Percentiles rank a stretch among this genome's conserved stretches.
These are phyloP conservation scores for Antechinus stuartii DNA, from an alignment of 2,113 vertebrate genomes.

Conservation along the genomic window DNA sequence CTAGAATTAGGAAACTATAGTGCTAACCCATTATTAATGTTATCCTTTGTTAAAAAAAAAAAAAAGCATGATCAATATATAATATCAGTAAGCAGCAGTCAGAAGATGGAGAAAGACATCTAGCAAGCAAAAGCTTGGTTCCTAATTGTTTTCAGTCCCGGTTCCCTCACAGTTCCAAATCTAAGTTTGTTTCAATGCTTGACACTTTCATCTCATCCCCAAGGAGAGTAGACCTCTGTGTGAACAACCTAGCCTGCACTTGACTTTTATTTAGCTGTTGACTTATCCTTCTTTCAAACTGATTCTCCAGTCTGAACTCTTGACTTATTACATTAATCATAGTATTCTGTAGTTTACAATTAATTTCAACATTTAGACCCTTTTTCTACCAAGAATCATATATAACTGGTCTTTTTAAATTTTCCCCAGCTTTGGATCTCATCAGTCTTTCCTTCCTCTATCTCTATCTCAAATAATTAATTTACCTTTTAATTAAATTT, in stretches of 20 bases:
- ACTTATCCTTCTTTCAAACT: not conserved
- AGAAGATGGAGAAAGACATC: not conserved
- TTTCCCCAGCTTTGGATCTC: not conserved
- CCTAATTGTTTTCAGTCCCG: not conserved
- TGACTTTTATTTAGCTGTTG: not conserved
- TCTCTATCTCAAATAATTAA: not conserved
- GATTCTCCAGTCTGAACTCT: not conserved
- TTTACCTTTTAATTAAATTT: too few relatives aligned
- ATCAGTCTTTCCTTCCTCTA: not conserved
- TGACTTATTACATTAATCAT: not conserved
- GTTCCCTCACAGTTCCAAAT: not conserved
- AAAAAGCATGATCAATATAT: not conserved
- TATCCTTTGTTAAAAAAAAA: not conserved
- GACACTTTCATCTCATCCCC: not conserved
- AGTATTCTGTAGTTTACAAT: not conserved
- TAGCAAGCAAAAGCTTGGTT: not conserved
- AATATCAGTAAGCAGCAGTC: not conserved
- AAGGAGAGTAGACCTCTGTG: not conserved
- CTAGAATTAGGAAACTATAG: not conserved
- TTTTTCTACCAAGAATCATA: not conserved
- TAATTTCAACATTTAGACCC: not conserved
- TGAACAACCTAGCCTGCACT: not conserved
- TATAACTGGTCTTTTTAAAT: not conserved
- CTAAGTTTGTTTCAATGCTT: not conserved
- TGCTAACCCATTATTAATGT: not conserved